Conservation (phyloP, 2,888 invertebrate species). For the Graphium colonna region DNA sequence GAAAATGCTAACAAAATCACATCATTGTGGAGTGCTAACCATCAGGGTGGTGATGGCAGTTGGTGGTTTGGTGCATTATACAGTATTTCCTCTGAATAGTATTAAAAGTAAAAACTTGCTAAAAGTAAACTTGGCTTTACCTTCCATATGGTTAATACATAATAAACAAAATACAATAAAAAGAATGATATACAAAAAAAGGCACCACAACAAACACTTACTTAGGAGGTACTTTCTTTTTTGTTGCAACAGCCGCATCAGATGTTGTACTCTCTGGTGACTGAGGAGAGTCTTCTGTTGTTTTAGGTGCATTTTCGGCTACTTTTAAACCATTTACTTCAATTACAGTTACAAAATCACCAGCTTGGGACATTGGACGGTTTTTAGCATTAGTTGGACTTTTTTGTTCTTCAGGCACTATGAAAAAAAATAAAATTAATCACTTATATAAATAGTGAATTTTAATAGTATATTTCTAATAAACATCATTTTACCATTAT, state of each 20-base stretch:
- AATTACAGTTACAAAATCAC: slow-evolving; percentile 91
- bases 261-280: slow-evolving; percentile 78
- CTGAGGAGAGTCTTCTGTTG: slow-evolving; percentile 61
- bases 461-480: not conserved
- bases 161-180: too few species aligned
- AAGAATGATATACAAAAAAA: too few species aligned
- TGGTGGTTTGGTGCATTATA: too few species aligned
- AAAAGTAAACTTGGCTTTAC: too few species aligned
- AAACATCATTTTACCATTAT: slow-evolving; percentile 46
- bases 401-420: slow-evolving; percentile 62
- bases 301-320: slow-evolving; percentile 68
- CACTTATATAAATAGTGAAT: not conserved
- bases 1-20: too few species aligned
- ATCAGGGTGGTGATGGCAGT: too few species aligned
- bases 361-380: slow-evolving; percentile 76
- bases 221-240: slow-evolving; percentile 84
- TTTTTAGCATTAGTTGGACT: slow-evolving; percentile 67
- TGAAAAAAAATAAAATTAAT: slow-evolving; percentile 28
- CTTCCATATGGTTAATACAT: too few species aligned
- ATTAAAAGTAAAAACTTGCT: too few species aligned
- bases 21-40: too few species aligned
- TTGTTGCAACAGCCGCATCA: slow-evolving; percentile 76
- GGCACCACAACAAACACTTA: too few species aligned
- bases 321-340: slow-evolving; percentile 90
- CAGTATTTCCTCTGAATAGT: too few species aligned